phyloP scores from a whole-genome alignment of 1,140 invertebrate species.

The Ephestia elutella region DNA sequence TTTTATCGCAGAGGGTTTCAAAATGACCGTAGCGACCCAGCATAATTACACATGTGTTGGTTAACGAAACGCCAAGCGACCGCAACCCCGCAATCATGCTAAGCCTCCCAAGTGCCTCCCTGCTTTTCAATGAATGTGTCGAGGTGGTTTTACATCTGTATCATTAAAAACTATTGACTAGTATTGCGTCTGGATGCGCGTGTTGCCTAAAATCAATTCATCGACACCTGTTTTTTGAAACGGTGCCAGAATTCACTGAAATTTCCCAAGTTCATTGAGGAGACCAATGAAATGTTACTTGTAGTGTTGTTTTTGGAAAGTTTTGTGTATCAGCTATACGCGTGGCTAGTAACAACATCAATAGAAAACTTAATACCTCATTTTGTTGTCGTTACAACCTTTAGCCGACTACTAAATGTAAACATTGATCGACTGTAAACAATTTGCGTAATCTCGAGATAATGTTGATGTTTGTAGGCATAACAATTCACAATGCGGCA shows the following conservation, averaged over 20 bases:
- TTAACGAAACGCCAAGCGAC: neutral
- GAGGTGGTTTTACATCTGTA: too few relatives aligned
- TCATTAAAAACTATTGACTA: neutral
- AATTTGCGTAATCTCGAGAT: slow-evolving; percentile 3
- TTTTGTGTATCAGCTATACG: slow-evolving; percentile 16
- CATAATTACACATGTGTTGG: slow-evolving; percentile 2
- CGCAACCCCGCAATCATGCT: slow-evolving; percentile 13
- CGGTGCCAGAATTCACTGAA: slow-evolving; percentile 29
- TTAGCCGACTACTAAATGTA: neutral
- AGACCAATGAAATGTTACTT: slow-evolving; percentile 18
- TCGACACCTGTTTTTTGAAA: slow-evolving; percentile 22
- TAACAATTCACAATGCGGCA: neutral
- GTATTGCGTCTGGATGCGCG: slow-evolving; percentile 5
- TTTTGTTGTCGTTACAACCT: neutral
- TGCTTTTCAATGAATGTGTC: too few relatives aligned
- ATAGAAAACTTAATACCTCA: neutral
- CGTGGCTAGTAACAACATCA: slow-evolving; percentile 2
- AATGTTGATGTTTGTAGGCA: neutral
- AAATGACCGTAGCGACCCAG: neutral
- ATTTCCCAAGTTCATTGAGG: slow-evolving; percentile 37
- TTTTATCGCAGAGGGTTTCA: neutral
- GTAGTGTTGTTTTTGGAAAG: slow-evolving; percentile 6
- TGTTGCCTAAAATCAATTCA: slow-evolving; percentile 8
- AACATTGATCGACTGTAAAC: slow-evolving; percentile 2
- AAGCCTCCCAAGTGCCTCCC: slow-evolving; percentile 9